phyloP scores from a whole-genome alignment of 2,113 vertebrate species.

The Nibea coibor region DNA sequence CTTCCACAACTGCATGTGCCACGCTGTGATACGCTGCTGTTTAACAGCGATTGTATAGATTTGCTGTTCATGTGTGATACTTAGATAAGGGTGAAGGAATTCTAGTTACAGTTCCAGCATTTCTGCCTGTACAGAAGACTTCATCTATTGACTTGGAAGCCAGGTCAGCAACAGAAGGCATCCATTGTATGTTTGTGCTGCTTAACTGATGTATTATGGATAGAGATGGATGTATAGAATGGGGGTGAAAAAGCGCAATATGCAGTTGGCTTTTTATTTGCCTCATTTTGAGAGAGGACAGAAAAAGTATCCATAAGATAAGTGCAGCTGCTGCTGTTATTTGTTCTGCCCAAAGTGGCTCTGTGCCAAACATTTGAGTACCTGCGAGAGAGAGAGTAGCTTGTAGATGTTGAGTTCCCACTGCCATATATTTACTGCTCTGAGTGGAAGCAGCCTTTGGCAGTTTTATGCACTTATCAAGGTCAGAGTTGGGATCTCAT shows the following conservation, averaged over 20 bases:
- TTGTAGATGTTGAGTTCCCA: conserved; percentile 44
- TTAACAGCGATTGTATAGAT: background rate
- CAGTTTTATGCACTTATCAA: conserved; percentile 68
- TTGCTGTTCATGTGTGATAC: background rate
- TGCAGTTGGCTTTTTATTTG: conserved; percentile 39
- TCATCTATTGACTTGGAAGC: background rate
- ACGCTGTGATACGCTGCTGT: background rate
- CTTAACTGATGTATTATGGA: background rate
- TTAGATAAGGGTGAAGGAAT: background rate
- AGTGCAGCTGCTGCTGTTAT: conserved; percentile 61
- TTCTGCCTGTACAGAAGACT: background rate
- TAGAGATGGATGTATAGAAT: conserved; percentile 12
- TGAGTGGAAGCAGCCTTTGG: conserved; percentile 33
- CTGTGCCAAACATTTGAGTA: conserved; percentile 60
- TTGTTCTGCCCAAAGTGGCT: conserved; percentile 57
- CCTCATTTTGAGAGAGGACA: conserved; percentile 41
- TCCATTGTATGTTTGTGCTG: background rate
- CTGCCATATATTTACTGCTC: conserved; percentile 57
- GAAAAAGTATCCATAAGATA: conserved; percentile 36
- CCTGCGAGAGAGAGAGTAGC: conserved; percentile 49
- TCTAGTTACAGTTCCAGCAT: background rate
- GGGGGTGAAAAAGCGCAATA: background rate
- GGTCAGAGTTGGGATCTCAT: conserved; percentile 66
- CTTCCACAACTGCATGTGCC: background rate
- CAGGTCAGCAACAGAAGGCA: conserved; percentile 1